These are phyloP conservation scores for Mythimna vitellina DNA, from an alignment of 2,888 invertebrate species.

Conservation along the genomic window DNA sequence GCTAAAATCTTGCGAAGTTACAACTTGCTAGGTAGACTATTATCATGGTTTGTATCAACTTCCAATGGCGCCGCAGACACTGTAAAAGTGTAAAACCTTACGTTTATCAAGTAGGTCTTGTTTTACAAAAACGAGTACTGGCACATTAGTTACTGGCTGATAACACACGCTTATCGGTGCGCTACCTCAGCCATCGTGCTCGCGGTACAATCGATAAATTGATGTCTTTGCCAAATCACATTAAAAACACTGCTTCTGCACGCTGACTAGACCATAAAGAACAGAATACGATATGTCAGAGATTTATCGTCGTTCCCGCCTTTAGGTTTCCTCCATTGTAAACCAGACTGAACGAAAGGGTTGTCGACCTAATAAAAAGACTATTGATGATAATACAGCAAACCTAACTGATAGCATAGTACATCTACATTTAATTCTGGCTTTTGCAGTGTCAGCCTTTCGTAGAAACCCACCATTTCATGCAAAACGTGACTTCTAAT, in stretches of 20 bases:
- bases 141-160: constrained; percentile 55
- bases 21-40: neutral
- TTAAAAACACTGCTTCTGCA: neutral
- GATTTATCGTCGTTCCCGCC: constrained; percentile 12
- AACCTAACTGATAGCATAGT: constrained; percentile 6
- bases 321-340: constrained; percentile 5
- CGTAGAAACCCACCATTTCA: constrained; percentile 20
- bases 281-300: constrained; percentile 31
- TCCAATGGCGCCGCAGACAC: constrained; percentile 26
- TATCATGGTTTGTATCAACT: constrained; percentile 34
- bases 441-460: constrained; percentile 4
- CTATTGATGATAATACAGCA: constrained; percentile 25
- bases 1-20: constrained; percentile 21
- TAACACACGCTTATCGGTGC: constrained; percentile 58
- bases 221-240: constrained; percentile 20
- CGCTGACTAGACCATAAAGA: constrained; percentile 10
- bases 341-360: constrained; percentile 24
- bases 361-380: constrained; percentile 35
- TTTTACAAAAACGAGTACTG: constrained; percentile 31
- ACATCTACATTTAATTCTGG: constrained; percentile 30
- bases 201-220: constrained; percentile 49
- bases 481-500: constrained; percentile 29
- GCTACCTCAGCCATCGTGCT: constrained; percentile 38
- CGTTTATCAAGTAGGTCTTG: constrained; percentile 20
- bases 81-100: constrained; percentile 39